phyloP scores from a whole-genome alignment of 2,797 vertebrate species.

The Lutjanus argentimaculatus region DNA sequence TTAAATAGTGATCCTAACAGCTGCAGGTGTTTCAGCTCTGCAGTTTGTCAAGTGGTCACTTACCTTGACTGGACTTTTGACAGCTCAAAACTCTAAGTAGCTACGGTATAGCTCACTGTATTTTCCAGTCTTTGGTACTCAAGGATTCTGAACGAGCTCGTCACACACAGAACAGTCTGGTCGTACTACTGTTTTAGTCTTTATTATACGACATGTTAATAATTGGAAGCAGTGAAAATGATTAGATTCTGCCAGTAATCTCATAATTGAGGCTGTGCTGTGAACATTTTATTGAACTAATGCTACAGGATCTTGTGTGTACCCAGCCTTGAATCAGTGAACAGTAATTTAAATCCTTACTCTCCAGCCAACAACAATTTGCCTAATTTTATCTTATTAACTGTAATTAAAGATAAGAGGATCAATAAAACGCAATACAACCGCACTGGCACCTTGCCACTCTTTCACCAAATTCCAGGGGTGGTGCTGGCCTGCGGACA shows the following conservation, averaged over 20 bases:
- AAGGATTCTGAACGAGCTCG: neutral
- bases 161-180: constrained; percentile 3
- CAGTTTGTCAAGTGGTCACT: constrained; percentile 14
- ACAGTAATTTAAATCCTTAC: constrained; percentile 32
- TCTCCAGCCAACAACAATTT: constrained; percentile 35
- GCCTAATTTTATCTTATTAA: constrained; percentile 35
- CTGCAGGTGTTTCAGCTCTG: neutral
- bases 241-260: constrained; percentile 17
- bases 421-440: constrained; percentile 47
- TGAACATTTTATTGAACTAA: constrained; percentile 1
- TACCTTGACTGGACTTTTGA: neutral
- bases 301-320: neutral
- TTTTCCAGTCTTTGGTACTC: neutral
- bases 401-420: constrained; percentile 56
- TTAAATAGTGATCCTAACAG: constrained; percentile 14
- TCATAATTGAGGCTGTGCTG: neutral
- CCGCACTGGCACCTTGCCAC: constrained; percentile 25
- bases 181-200: constrained; percentile 15
- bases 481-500: constrained; percentile 5
- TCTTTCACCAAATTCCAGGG: constrained; percentile 29
- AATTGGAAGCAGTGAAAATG: neutral
- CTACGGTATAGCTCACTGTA: neutral
- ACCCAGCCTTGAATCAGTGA: constrained; percentile 5
- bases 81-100: constrained; percentile 13
- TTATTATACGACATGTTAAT: neutral